Evolutionary conservation across 2,113 vertebrate genomes (phyloP).

Genomic region (Lucifuga dentata): DNA sequence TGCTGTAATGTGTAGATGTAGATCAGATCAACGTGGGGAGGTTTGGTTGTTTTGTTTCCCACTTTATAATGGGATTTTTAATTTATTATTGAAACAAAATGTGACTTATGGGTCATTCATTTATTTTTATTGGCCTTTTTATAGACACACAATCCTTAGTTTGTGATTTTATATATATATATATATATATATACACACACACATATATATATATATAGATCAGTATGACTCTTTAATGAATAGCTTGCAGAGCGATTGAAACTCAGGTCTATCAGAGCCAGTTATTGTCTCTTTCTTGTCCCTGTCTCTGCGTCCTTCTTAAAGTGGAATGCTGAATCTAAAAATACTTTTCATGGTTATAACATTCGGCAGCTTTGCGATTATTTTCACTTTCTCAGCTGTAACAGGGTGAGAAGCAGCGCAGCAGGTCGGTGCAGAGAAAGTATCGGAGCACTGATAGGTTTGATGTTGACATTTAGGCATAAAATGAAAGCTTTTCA

Average conservation of each 20-base stretch:
- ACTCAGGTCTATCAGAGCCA: neutral
- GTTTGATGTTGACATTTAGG: constrained; percentile 7
- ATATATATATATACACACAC: no score
- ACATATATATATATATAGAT: no score
- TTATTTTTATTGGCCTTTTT: neutral
- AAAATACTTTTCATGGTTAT: constrained; percentile 66
- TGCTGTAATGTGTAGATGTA: no score
- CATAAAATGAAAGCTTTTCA: neutral
- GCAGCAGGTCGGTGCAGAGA: neutral
- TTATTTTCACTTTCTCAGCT: constrained; percentile 36
- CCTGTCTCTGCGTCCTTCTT: constrained; percentile 24
- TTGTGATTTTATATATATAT: no score
- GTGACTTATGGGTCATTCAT: neutral
- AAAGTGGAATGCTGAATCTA: constrained; percentile 49
- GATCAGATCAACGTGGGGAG: no score
- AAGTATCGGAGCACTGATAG: neutral
- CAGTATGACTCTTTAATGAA: neutral
- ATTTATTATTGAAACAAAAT: no score
- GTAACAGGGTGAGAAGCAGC: constrained; percentile 19
- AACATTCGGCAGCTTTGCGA: constrained; percentile 56
- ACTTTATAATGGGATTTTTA: no score
- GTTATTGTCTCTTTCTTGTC: constrained; percentile 29
- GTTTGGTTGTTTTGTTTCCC: no score
- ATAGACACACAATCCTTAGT: neutral
- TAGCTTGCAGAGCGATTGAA: neutral